Evolutionary conservation across 2,113 vertebrate genomes (phyloP), one percentile per base, ranked within the genome.

Genomic region (Oncorhynchus mykiss): DNA sequence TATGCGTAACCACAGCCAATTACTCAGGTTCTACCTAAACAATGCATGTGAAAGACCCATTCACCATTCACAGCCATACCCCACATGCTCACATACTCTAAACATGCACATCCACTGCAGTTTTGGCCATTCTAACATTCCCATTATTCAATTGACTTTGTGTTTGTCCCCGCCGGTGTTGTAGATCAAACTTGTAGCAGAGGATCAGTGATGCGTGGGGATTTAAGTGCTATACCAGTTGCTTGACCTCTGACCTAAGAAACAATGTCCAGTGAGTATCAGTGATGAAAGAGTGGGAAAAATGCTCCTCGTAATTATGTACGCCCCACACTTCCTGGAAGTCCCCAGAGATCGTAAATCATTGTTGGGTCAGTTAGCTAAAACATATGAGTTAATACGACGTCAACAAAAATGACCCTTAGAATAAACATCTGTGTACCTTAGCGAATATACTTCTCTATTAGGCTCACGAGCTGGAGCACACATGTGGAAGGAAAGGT

Each of bases 351-450:
- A 89, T 88, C 73, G 71, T 91, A 89, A 91, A 92, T 92, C 85
- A 88, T 75, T 64, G 68, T 77, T 62, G 68, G 74, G 75, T 83
- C 84, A 64, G 72, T 86, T 84, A 77, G 69, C 85, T 90, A 83
- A 88, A 91, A 84, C 84, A 76, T 79, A 85, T 78, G 72, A 80
- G 82, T 82, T 91, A 90, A 88, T 90, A 83, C 77, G 89, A 83
- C 84, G 80, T 86, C 85, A 84, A 86, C 83, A 90, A 77, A 89
- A 92, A 91, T 86, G 87, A 90, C 71, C 87, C 84, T 85, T 89
- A 76, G 84, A 89, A 90, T 87, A 80, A 88, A 88, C 92, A 94
- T 92, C 89, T 94, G 92, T 72, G 67, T 74, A 24, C 88, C 88
- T 87, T 78, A 84, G 78, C 84, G 60, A 74, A 31, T 25, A 49